Conservation (phyloP, 2,797 vertebrate genomes). For the Buceros bicornis region DNA sequence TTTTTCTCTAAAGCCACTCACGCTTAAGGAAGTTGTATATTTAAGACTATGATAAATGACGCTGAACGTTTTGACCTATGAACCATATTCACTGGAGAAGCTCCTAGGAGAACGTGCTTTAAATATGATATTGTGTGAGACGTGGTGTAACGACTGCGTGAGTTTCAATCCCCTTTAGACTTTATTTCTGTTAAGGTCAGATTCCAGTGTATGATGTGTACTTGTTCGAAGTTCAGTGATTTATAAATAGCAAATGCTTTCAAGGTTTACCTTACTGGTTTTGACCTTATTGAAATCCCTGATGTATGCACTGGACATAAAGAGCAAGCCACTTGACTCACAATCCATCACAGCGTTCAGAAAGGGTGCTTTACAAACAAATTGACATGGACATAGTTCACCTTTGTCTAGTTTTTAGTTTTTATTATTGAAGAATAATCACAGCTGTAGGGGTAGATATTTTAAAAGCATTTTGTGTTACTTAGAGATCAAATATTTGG, state of each 20-base stretch:
- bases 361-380: not conserved
- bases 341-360: not conserved
- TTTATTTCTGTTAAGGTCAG: constrained; percentile 67
- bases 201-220: constrained; percentile 40
- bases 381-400: not conserved
- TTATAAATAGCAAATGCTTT: constrained; percentile 45
- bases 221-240: constrained; percentile 60
- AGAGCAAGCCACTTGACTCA: not conserved
- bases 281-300: constrained; percentile 39
- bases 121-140: constrained; percentile 70
- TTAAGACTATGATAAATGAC: constrained; percentile 47
- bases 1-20: not conserved
- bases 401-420: not conserved
- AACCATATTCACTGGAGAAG: constrained; percentile 11
- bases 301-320: not conserved
- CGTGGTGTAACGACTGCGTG: constrained; percentile 12
- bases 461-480: not conserved
- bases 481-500: not conserved
- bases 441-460: not conserved
- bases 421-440: not conserved
- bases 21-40: not conserved
- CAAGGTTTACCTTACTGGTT: constrained; percentile 36
- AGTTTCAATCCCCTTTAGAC: constrained; percentile 30
- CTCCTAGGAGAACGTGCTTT: constrained; percentile 56
- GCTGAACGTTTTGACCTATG: constrained; percentile 13